Evolutionary conservation across 2,113 vertebrate species (phyloP), one percentile per base, ranked within the genome.

Genomic region (Dolichotis patagonum): DNA sequence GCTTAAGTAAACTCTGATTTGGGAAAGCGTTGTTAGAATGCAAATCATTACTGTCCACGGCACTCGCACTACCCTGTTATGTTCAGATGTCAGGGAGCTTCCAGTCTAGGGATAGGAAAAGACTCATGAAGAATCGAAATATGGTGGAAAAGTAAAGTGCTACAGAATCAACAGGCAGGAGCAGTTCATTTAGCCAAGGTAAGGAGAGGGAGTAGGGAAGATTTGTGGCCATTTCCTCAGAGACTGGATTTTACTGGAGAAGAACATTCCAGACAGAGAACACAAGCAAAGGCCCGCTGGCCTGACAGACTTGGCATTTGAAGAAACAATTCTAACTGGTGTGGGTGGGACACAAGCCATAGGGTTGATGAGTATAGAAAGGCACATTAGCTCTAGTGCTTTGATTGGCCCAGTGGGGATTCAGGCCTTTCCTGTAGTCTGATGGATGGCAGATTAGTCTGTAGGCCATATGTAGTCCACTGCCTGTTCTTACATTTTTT

Each of bases 61-160:
- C 0, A 5, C 60, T 52, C 11, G 0, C 7, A 5, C 20, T 4
- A 0, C 10, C 43, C 2, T 6, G 1, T 28, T 28, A 19, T 0
- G 35, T 17, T 38, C 20, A 24, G 56, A 49, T 93, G 56, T 69
- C 67, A 75, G 54, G 49, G 78, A 82, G 41, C 24, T 67, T 69
- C 38, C 49, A 19, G 0, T 38, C 12, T 9, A 4, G 54, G 32
- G 32, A n/a, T 7, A 84, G 46, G 41, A 49, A 54, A 26, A 43
- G 84, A 69, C 30, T 90, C 83, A 24, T 35, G 65, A 78, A 80
- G 28, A 69, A n/a, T 5, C 58, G 43, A 82, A 71, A 62, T 52
- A 7, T 17, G 30, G 0, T 35, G 3, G 63, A 32, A 78, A 28
- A 43, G 65, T 20, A 1, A 75, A 94, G 30, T 85, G 13, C 85